A percentile compares a stretch with the other conserved stretches of the same genome.
Conservation (phyloP, 2,888 invertebrate species). For the Silvanus unidentatus region DNA sequence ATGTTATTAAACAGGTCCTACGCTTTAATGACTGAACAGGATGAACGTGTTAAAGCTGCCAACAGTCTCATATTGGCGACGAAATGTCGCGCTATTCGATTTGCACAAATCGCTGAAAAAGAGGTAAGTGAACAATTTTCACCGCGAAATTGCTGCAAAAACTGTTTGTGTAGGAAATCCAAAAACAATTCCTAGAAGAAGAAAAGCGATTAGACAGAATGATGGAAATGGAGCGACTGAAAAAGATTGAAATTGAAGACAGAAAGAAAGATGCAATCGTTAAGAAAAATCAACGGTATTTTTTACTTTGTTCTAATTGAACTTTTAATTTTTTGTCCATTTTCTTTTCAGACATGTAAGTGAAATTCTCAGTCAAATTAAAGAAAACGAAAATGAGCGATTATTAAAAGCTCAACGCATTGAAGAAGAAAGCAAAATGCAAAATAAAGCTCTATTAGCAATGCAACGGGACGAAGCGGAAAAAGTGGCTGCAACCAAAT, state of each 20-base stretch:
- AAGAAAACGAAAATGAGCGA: conserved; percentile 49
- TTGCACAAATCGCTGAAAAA: conserved; percentile 71
- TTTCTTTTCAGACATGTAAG: conserved; percentile 25
- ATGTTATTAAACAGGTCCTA: conserved; percentile 50
- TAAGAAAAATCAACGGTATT: conserved; percentile 27
- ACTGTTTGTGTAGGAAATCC: conserved; percentile 43
- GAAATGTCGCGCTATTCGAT: conserved; percentile 78
- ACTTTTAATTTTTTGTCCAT: conserved; percentile 7
- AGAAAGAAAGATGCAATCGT: conserved; percentile 44
- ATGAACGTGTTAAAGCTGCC: conserved; percentile 63
- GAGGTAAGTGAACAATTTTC: conserved; percentile 28
- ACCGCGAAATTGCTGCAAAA: neutral
- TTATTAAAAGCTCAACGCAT: conserved; percentile 59
- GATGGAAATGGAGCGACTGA: conserved; percentile 64
- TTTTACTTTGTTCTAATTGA: conserved; percentile 14
- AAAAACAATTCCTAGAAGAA: conserved; percentile 54
- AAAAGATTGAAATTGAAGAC: conserved; percentile 53
- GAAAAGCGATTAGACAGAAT: conserved; percentile 57
- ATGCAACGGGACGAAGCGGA: conserved; percentile 60
- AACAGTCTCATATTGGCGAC: conserved; percentile 76
- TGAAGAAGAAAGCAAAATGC: conserved; percentile 61
- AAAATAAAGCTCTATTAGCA: conserved; percentile 58
- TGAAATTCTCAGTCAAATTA: conserved; percentile 47
- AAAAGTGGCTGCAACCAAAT: conserved; percentile 52
- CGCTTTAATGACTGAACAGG: conserved; percentile 53